Base-by-base conservation (phyloP, 2,113 vertebrate species). In the Diglossa brunneiventris region DNA sequence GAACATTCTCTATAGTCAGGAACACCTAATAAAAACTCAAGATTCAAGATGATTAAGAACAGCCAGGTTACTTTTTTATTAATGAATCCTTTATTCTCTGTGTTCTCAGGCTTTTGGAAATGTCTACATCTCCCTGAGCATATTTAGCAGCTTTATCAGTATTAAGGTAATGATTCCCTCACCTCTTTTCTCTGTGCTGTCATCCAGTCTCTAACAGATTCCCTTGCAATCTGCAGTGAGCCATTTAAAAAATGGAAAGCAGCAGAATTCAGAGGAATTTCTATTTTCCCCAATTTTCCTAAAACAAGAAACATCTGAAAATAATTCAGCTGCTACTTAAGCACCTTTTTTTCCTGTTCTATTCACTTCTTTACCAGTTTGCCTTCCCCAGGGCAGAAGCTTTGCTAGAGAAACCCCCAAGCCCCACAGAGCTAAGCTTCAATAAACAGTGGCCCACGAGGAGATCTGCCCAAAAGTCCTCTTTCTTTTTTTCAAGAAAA, bases 81-180 rank as follows among this genome's bases (percentile, higher is more conserved):
- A 95, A 78, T 39, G 64, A 93, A 70, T 83, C 80, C 46, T 93
- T 92, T 83, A 75, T 56, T 75, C 69, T 83, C 26, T 73, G 78
- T 88, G 61, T 92, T 95, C 82, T 81, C 61, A 49, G 61, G 49
- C 80, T 89, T 86, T 73, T 88, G 56, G 42, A 97, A 95, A 75
- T 24, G 66, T 90, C 88, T 93, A 70, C 67, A 81, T 90, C 73
- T 96, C 88, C 85, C 76, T 83, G 76, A 92, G 92, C 83, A 75
- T 69, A 86, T 86, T 90, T 80, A 92, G 90, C 79, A 96, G 87
- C 83, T 96, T 94, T 94, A 90, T 77, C 73, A 83, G 88, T 75
- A 89, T 89, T 95, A 95, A 93, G 28, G 68, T 46, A 86, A 96
- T 62, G 69, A 93, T 87, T 90, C 80, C 61, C 82, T 80, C 85